Base-by-base conservation (phyloP, 2,888 invertebrate species). In the Bruchidius siliquastri region DNA sequence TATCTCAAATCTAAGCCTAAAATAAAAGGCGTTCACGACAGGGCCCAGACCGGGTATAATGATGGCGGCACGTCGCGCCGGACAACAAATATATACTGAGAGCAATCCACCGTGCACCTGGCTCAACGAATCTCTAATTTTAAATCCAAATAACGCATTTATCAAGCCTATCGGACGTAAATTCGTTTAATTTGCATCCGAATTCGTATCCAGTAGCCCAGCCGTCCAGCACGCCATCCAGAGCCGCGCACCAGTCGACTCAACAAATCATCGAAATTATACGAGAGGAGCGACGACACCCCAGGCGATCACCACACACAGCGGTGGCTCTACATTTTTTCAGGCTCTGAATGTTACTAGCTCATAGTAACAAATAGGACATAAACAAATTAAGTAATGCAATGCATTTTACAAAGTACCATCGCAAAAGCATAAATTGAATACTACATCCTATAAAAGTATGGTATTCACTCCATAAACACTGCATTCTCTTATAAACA, bases 141-240 rank as follows among this genome's bases (percentile, higher is more conserved):
- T 82, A 82, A 83, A 80, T 80, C 81, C 78, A 80, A 82, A 81
- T 81, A 81, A 77, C 81, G 76, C 82, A 83, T 83, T 81, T 82
- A 82, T 83, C 83, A 82, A 74, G 76, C 73, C 75, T 73, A 77
- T 77, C 78, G 78, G 82, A 83, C 83, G 76, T 78, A 81, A 81
- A 82, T 82, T 82, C 81, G 82, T 83, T 49, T 49, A 81, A 83
- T 83, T 83, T 83, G 83, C 83, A 83, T 83, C 82, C 82, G 81
- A 81, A 82, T 82, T 79, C 80, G 82, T 81, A 80, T 78, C 80
- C 83, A 49, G 49, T 49, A 49, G 49, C 49, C 49, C 10, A 18
- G 49, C 49, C 49, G 26, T 26, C 26, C 26, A 26, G 26, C 26
- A 8, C 26, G 79, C 83, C 83, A 83, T 83, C 82, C 77, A 79